Conservation (phyloP, 2,888 invertebrate species). For the Cantharis lateralis region DNA sequence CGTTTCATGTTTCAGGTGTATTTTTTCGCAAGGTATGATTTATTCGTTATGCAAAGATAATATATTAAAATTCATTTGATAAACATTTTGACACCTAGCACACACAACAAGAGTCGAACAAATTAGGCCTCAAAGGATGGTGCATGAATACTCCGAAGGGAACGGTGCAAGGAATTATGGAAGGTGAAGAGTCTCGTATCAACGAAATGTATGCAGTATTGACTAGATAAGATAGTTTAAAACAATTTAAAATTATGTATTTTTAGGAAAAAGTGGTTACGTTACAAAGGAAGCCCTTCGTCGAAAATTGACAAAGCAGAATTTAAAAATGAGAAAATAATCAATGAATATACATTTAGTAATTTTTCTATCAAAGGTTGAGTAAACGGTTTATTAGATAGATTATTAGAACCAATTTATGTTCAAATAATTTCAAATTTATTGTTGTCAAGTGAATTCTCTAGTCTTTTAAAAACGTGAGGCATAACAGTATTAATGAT, state of each 20-base stretch:
- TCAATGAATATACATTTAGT: conserved; percentile 47
- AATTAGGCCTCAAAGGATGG: conserved; percentile 71
- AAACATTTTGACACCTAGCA: conserved; percentile 58
- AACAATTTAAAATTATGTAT: conserved; percentile 3
- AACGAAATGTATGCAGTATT: conserved; percentile 61
- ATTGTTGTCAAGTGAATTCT: neutral
- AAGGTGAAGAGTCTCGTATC: conserved; percentile 65
- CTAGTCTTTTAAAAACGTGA: neutral
- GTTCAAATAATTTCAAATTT: neutral
- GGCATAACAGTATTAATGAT: neutral
- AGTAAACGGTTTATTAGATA: conserved; percentile 10
- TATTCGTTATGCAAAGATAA: conserved; percentile 15
- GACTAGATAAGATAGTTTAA: neutral
- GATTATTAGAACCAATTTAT: neutral
- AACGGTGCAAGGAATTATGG: conserved; percentile 69
- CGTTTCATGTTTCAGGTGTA: conserved; percentile 60
- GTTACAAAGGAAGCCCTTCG: conserved; percentile 73
- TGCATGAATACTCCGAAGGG: conserved; percentile 71
- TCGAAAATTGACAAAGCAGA: conserved; percentile 74
- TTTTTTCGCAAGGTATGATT: conserved; percentile 64
- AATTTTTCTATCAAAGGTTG: conserved; percentile 38
- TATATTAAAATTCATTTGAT: conserved; percentile 7
- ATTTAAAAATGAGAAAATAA: conserved; percentile 67
- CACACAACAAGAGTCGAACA: conserved; percentile 68
- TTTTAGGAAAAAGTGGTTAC: conserved; percentile 64